Percentiles rank a stretch among this genome's conserved stretches.
Conservation (phyloP, 2,888 invertebrate species). For the Drosophila flavopinicola region DNA sequence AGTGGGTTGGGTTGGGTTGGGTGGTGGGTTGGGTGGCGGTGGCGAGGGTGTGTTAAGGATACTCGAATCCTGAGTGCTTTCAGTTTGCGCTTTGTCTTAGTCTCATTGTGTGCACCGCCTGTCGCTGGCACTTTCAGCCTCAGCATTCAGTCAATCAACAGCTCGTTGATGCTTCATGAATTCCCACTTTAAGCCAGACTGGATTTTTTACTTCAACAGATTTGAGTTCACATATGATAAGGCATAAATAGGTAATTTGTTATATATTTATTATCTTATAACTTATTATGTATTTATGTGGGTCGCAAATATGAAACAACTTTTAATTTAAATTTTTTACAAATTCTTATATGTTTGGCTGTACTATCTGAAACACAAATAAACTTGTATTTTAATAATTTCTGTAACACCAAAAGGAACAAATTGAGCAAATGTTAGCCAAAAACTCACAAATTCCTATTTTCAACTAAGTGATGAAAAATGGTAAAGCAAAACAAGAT, state of each 20-base stretch:
- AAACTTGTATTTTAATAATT: no score
- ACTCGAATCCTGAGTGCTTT: slow-evolving; percentile 60
- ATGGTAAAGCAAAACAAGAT: no score
- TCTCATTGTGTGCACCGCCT: slow-evolving; percentile 60
- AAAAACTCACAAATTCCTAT: no score
- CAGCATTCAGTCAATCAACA: slow-evolving; percentile 64
- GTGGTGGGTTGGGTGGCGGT: neutral
- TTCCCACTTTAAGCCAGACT: slow-evolving; percentile 32
- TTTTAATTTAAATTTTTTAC: no score
- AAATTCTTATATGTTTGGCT: no score
- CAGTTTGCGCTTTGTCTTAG: slow-evolving; percentile 72
- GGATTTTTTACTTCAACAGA: slow-evolving; percentile 28
- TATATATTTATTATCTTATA: neutral
- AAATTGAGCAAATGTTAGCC: no score
- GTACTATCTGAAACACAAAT: no score
- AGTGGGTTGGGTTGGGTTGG: neutral
- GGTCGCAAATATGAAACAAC: no score
- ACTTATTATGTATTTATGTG: neutral
- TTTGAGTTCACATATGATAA: slow-evolving; percentile 7
- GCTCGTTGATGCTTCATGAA: slow-evolving; percentile 47
- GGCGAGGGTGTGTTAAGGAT: slow-evolving; percentile 3
- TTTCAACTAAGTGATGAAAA: no score
- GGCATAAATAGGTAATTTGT: neutral
- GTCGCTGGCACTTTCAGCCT: slow-evolving; percentile 65
- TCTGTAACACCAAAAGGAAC: no score